These are phyloP conservation scores for Jacana jacana DNA, from an alignment of 2,113 vertebrate genomes.

Conservation along the genomic window DNA sequence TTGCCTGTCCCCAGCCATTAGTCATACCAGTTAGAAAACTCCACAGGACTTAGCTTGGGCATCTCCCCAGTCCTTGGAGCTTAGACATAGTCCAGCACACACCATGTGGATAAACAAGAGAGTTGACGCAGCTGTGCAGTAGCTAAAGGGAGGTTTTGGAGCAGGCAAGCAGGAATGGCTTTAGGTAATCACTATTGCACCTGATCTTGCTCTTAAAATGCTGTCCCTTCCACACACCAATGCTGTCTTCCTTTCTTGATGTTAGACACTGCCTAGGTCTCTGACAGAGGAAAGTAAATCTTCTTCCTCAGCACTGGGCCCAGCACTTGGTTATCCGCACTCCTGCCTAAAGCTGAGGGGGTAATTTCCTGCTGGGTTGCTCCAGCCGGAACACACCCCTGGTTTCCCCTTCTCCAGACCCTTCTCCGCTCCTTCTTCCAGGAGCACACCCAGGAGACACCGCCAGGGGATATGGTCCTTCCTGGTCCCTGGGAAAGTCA, in stretches of 20 bases:
- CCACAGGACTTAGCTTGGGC: not conserved
- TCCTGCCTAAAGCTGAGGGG: not conserved
- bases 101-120: not conserved
- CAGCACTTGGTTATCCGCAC: accelerated
- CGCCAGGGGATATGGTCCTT: not conserved
- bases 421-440: not conserved
- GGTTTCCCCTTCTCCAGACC: not conserved
- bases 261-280: not conserved
- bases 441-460: not conserved
- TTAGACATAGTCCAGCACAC: not conserved
- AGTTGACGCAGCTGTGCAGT: not conserved
- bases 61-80: not conserved
- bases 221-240: not conserved
- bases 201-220: not conserved
- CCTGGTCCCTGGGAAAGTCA: not conserved
- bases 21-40: not conserved
- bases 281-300: not conserved
- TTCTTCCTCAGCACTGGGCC: not conserved
- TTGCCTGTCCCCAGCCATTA: not conserved
- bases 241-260: not conserved
- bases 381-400: not conserved
- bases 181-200: not conserved
- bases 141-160: not conserved
- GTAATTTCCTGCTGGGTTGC: not conserved
- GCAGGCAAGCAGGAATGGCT: not conserved